Percentiles rank a stretch among this genome's conserved stretches.
These are phyloP conservation scores for Thalassophryne amazonica DNA, from an alignment of 2,797 vertebrate genomes.

Conservation along the genomic window DNA sequence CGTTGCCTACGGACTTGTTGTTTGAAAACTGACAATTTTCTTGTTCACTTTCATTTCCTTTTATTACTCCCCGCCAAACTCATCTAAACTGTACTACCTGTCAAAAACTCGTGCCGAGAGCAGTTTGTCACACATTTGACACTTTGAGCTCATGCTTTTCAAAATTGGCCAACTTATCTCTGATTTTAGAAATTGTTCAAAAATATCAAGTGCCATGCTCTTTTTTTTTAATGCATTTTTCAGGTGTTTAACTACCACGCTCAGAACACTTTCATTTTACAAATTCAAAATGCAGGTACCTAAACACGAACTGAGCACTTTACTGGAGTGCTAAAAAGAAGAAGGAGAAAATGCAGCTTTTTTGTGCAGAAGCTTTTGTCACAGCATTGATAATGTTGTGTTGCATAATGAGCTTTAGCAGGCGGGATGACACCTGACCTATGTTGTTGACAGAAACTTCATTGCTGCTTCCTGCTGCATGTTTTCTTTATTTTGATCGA, in stretches of 20 bases:
- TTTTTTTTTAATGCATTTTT: constrained; percentile 3
- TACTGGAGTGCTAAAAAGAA: too few species aligned
- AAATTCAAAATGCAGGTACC: background rate
- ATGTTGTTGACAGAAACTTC: constrained; percentile 3
- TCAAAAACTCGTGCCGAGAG: constrained; percentile 29
- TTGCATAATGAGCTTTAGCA: constrained; percentile 15
- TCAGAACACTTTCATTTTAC: background rate
- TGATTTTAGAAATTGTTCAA: constrained; percentile 24
- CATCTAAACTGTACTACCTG: constrained; percentile 3
- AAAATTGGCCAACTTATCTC: constrained; percentile 47
- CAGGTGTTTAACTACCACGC: background rate
- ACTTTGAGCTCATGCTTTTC: constrained; percentile 52
- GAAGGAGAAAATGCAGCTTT: background rate
- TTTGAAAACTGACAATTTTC: too few species aligned
- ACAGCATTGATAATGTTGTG: constrained; percentile 3
- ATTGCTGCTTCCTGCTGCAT: constrained; percentile 4
- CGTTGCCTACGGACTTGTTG: constrained; percentile 15
- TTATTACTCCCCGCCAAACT: background rate
- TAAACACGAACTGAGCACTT: background rate
- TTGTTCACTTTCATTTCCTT: background rate
- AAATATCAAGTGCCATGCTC: constrained; percentile 26
- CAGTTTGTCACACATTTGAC: constrained; percentile 43
- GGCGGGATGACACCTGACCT: constrained; percentile 8
- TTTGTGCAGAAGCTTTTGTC: background rate
- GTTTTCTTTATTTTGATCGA: constrained; percentile 10